A percentile compares a stretch with the other conserved stretches of the same genome.
Evolutionary conservation across 2,888 invertebrate species (phyloP).

Genomic region (Tenthredo livida): DNA sequence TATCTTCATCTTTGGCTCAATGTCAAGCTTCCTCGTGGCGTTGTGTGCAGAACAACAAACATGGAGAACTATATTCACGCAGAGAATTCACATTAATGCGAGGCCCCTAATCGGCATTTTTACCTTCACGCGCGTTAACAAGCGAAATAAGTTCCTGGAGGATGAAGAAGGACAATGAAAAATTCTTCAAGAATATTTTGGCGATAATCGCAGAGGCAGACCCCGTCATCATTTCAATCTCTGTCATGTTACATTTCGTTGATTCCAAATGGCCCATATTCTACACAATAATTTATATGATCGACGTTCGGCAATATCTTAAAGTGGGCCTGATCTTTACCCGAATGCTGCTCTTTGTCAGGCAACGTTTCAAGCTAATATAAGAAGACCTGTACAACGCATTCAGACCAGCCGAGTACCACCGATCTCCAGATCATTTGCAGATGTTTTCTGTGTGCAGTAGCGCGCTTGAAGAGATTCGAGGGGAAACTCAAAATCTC

Average conservation of each 20-base stretch:
- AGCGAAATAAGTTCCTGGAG: too few species aligned
- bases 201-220: too few species aligned
- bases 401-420: neutral
- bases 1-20: neutral
- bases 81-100: too few species aligned
- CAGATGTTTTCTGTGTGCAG: neutral
- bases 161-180: too few species aligned
- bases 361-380: conserved; percentile 3
- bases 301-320: neutral
- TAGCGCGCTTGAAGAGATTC: neutral
- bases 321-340: neutral
- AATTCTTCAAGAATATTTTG: too few species aligned
- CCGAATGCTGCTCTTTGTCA: neutral
- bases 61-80: too few species aligned
- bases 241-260: neutral
- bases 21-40: neutral
- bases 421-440: neutral
- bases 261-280: neutral
- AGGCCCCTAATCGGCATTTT: too few species aligned
- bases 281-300: neutral
- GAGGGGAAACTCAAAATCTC: neutral
- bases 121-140: too few species aligned
- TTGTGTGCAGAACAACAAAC: too few species aligned
- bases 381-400: neutral
- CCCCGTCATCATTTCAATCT: too few species aligned